Evolutionary conservation across 2,888 invertebrate species (phyloP).

Genomic region (Parnassius mnemosyne): DNA sequence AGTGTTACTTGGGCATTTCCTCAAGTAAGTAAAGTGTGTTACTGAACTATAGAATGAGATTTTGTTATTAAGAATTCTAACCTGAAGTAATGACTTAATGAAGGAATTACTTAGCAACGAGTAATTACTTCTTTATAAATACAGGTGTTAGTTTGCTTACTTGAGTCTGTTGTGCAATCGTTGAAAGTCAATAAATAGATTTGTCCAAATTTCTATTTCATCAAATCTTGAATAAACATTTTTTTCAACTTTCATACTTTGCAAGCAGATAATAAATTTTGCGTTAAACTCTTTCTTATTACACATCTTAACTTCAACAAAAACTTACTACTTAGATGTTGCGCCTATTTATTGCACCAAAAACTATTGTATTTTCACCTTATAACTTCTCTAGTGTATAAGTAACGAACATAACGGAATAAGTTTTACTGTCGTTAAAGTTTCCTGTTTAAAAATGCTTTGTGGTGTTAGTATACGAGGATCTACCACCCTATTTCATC

Average conservation of each 20-base stretch:
- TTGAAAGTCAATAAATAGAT: conserved; percentile 16
- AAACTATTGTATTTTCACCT: conserved; percentile 57
- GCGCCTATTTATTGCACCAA: conserved; percentile 33
- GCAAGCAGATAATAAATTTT: not conserved
- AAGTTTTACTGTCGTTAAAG: conserved; percentile 27
- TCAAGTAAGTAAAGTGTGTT: too few species aligned
- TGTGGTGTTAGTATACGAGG: too few species aligned
- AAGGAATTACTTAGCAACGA: too few species aligned
- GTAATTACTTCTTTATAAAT: too few species aligned
- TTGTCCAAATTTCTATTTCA: conserved; percentile 28
- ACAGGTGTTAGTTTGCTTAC: conserved; percentile 16
- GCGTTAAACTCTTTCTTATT: too few species aligned
- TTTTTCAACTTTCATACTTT: not conserved
- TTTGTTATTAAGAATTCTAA: too few species aligned
- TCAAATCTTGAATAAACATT: not conserved
- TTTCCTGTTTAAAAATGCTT: conserved; percentile 14
- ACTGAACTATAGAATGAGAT: too few species aligned
- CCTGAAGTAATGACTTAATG: too few species aligned
- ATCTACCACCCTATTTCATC: too few species aligned
- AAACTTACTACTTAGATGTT: not conserved
- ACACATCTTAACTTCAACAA: too few species aligned
- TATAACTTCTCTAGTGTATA: conserved; percentile 41
- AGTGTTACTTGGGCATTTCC: too few species aligned
- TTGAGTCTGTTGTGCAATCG: conserved; percentile 11
- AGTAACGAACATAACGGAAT: too few species aligned